Percentiles rank a stretch among this genome's conserved stretches.
These are phyloP conservation scores for Catotricha subobsoleta DNA, from an alignment of 2,888 invertebrate genomes.

Conservation along the genomic window DNA sequence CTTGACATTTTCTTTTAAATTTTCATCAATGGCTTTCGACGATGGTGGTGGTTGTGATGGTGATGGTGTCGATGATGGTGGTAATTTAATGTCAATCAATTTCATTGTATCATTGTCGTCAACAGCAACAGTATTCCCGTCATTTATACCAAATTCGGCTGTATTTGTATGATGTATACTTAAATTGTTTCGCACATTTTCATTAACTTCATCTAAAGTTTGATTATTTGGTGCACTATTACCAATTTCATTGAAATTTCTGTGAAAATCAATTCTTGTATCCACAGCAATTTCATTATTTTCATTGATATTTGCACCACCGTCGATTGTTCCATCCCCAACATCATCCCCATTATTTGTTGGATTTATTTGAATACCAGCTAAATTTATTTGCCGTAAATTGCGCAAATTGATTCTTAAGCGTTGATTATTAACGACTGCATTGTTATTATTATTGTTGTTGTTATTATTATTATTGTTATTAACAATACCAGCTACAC, in stretches of 20 bases:
- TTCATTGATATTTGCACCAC: neutral
- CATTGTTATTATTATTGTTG: conserved; percentile 6
- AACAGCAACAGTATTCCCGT: neutral
- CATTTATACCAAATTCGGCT: neutral
- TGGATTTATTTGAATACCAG: conserved; percentile 22
- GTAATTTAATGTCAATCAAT: no score
- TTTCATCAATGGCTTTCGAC: neutral
- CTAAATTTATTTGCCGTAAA: conserved; percentile 26
- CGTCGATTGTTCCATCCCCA: neutral
- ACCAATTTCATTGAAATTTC: conserved; percentile 9
- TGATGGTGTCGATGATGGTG: conserved; percentile 12
- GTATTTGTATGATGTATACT: neutral
- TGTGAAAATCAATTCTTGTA: conserved; percentile 7
- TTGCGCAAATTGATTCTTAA: conserved; percentile 18
- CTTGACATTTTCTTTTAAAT: neutral
- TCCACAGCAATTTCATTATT: conserved; percentile 3
- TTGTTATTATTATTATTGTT: conserved; percentile 3
- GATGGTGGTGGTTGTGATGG: conserved; percentile 1
- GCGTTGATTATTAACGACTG: neutral
- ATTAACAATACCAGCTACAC: conserved; percentile 2
- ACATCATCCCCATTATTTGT: neutral
- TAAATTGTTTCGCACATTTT: neutral
- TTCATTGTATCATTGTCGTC: conserved; percentile 9
- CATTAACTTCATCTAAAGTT: neutral
- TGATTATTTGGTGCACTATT: neutral